Conservation (phyloP, 2,797 vertebrate species). For the Huso huso region DNA sequence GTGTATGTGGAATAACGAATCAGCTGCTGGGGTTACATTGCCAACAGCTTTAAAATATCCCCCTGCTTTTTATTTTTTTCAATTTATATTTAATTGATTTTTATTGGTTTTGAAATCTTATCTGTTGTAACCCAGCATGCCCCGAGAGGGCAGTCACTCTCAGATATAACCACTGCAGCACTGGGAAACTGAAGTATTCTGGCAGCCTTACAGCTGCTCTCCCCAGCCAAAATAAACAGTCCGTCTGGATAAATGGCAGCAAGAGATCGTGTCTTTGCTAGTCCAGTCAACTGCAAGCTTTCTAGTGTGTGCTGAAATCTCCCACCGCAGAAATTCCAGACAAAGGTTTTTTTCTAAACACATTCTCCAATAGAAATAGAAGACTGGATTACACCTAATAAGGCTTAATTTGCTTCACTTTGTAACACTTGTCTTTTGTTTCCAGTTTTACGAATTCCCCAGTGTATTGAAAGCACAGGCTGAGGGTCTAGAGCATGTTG, state of each 20-base stretch:
- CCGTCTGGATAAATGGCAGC: slow-evolving; percentile 10
- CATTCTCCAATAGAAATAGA: slow-evolving; percentile 19
- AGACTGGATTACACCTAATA: slow-evolving; percentile 21
- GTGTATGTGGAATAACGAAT: too few species aligned
- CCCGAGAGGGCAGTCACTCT: not conserved
- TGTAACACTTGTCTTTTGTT: slow-evolving; percentile 26
- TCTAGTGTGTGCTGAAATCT: slow-evolving; percentile 7
- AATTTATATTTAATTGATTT: too few species aligned
- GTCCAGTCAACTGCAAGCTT: slow-evolving; percentile 16
- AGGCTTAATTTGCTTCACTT: slow-evolving; percentile 21
- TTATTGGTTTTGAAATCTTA: too few species aligned
- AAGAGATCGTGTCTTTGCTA: slow-evolving; percentile 6
- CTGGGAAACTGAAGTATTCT: slow-evolving; percentile 4
- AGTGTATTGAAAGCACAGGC: slow-evolving; percentile 18
- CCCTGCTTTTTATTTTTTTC: too few species aligned
- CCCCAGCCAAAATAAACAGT: slow-evolving; percentile 18
- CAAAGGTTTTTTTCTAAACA: slow-evolving; percentile 6
- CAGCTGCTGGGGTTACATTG: too few species aligned
- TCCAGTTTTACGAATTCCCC: not conserved
- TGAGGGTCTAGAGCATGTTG: slow-evolving; percentile 18
- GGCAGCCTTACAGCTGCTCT: slow-evolving; percentile 10
- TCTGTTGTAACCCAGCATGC: too few species aligned
- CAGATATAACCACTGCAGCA: slow-evolving; percentile 5
- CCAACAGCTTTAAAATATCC: too few species aligned
- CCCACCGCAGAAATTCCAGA: slow-evolving; percentile 12